A percentile compares a stretch with the other conserved stretches of the same genome.
Conservation (phyloP, 2,888 invertebrate genomes). For the Pachycephus smyrnensis region DNA sequence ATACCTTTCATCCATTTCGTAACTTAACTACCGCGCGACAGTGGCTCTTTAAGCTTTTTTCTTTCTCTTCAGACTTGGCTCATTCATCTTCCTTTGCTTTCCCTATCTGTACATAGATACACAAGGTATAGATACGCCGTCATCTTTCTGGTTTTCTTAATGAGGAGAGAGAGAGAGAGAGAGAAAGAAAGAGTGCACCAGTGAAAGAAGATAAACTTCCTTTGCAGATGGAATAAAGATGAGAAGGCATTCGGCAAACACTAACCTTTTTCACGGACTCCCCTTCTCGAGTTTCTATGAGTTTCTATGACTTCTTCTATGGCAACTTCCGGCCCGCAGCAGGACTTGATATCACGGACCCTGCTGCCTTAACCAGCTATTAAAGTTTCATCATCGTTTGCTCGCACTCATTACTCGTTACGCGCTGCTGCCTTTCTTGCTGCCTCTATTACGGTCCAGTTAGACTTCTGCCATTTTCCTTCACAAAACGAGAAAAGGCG, state of each 20-base stretch:
- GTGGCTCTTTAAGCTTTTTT: background rate
- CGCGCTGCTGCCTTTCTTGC: slow-evolving; percentile 12
- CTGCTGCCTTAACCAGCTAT: slow-evolving; percentile 53
- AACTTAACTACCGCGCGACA: no score
- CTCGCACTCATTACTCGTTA: slow-evolving; percentile 40
- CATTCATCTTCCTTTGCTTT: background rate
- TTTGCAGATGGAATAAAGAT: slow-evolving; percentile 65
- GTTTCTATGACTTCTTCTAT: slow-evolving; percentile 50
- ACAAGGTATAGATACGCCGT: background rate
- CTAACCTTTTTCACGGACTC: slow-evolving; percentile 28
- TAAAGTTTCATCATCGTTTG: slow-evolving; percentile 54
- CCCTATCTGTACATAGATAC: background rate
- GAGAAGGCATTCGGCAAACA: slow-evolving; percentile 50
- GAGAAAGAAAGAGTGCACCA: background rate
- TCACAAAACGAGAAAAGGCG: background rate
- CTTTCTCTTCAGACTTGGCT: background rate
- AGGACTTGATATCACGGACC: slow-evolving; percentile 46
- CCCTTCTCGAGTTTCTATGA: slow-evolving; percentile 28
- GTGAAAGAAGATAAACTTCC: slow-evolving; percentile 15
- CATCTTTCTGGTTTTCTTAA: background rate
- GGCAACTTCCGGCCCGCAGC: slow-evolving; percentile 34
- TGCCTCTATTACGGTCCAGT: slow-evolving; percentile 6
- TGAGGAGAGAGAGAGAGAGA: background rate
- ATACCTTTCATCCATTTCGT: no score
- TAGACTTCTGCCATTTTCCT: slow-evolving; percentile 4